Conservation (phyloP, 1,140 invertebrate genomes). For the Lepidurus packardi region DNA sequence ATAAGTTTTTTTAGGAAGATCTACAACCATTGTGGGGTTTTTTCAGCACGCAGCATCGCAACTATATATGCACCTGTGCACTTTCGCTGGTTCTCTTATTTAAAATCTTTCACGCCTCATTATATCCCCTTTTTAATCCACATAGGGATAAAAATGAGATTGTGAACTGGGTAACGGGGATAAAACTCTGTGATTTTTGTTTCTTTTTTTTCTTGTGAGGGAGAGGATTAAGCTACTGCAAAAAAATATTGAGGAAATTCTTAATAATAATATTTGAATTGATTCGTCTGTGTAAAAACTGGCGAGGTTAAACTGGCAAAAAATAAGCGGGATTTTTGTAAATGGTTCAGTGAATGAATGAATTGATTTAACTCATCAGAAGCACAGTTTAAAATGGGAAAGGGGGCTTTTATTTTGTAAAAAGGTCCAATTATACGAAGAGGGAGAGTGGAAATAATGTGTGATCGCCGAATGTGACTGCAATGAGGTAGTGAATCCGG, state of each 20-base stretch:
- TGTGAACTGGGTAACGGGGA: neutral
- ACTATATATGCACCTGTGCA: slow-evolving; percentile 9
- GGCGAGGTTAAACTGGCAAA: neutral
- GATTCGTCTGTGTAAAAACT: neutral
- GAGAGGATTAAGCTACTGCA: neutral
- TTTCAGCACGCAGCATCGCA: slow-evolving; percentile 14
- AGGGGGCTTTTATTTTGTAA: neutral
- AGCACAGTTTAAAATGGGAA: neutral
- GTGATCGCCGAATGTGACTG: slow-evolving; percentile 13
- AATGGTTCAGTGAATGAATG: neutral
- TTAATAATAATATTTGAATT: neutral
- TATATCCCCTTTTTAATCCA: neutral
- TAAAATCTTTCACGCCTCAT: neutral
- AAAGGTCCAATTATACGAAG: neutral
- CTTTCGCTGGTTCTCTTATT: neutral
- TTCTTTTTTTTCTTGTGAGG: neutral
- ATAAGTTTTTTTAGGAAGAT: slow-evolving; percentile 10
- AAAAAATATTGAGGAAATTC: neutral
- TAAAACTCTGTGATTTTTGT: neutral
- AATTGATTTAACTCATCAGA: neutral
- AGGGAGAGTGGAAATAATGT: neutral
- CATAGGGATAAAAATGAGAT: neutral
- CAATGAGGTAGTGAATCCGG: slow-evolving; percentile 21
- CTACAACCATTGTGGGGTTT: slow-evolving; percentile 21
- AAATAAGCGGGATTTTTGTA: neutral